A percentile compares a stretch with the other conserved stretches of the same genome.
Evolutionary conservation across 2,888 invertebrate genomes (phyloP).

Genomic region (Morpho helenor): DNA sequence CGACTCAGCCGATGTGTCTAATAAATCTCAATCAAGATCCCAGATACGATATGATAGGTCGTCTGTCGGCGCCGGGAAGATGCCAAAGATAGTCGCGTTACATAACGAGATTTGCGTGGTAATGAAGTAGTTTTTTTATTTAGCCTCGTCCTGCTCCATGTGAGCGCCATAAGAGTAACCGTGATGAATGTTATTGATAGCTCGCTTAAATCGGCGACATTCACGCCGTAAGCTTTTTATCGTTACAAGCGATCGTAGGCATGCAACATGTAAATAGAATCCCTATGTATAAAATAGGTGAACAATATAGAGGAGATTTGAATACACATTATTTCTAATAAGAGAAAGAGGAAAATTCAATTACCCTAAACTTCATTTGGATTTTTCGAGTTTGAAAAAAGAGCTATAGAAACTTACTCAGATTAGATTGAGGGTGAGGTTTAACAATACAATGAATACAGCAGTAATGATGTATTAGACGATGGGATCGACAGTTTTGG

Average conservation of each 20-base stretch:
- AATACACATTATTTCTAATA: background rate
- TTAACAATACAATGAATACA: conserved; percentile 41
- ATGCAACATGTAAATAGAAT: conserved; percentile 1
- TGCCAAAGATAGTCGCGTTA: conserved; percentile 40
- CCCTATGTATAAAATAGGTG: background rate
- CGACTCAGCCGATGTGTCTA: conserved; percentile 52
- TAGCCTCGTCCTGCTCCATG: background rate
- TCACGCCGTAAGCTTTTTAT: conserved; percentile 17
- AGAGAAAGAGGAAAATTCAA: conserved; percentile 13
- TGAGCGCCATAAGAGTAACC: conserved; percentile 12
- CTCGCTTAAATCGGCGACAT: conserved; percentile 13
- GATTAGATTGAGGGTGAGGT: conserved; percentile 32
- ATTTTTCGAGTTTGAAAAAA: conserved; percentile 15
- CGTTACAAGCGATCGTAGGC: conserved; percentile 1
- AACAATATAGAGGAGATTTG: conserved; percentile 2
- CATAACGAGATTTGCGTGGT: conserved; percentile 66
- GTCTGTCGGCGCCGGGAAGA: conserved; percentile 54
- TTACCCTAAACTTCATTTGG: conserved; percentile 8
- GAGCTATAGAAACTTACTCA: conserved; percentile 16
- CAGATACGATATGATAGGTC: conserved; percentile 57
- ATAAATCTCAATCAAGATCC: conserved; percentile 76
- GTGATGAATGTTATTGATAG: conserved; percentile 28
- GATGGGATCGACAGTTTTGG: conserved; percentile 38
- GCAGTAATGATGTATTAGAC: conserved; percentile 49
- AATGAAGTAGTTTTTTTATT: conserved; percentile 51